phyloP scores from a whole-genome alignment of 1,140 invertebrate genomes.

The Drosophila lacertosa region DNA sequence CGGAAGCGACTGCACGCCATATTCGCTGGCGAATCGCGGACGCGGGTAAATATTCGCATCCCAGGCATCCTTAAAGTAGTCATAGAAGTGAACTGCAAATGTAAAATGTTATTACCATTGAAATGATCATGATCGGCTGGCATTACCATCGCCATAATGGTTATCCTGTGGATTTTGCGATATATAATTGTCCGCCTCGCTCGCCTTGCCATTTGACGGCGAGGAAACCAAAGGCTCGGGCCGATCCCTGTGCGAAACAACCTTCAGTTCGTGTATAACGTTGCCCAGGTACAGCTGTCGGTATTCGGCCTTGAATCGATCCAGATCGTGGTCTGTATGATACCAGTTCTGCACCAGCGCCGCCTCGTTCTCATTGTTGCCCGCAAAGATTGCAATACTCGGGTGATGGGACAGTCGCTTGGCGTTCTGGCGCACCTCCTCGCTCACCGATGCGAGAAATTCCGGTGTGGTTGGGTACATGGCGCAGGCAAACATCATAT shows the following conservation, averaged over 20 bases:
- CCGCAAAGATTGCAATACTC: constrained; percentile 95
- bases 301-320: constrained; percentile 92
- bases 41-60: constrained; percentile 89
- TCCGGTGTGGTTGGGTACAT: constrained; percentile 93
- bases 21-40: constrained; percentile 96
- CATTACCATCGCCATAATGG: constrained; percentile 93
- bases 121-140: background rate
- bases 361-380: constrained; percentile 99
- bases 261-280: constrained; percentile 89
- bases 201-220: constrained; percentile 95
- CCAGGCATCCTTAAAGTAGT: constrained; percentile 94
- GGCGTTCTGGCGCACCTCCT: constrained; percentile 94
- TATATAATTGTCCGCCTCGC: constrained; percentile 90
- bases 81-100: constrained; percentile 94
- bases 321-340: constrained; percentile 86
- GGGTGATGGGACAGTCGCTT: constrained; percentile 94
- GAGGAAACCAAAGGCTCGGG: constrained; percentile 88
- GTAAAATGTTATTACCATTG: background rate
- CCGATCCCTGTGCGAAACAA: constrained; percentile 84
- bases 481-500: constrained; percentile 98
- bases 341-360: constrained; percentile 95
- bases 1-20: constrained; percentile 96
- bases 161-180: constrained; percentile 90
- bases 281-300: constrained; percentile 93
- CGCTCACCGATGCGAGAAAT: constrained; percentile 90